Evolutionary conservation across 2,113 vertebrate genomes (phyloP).

Genomic region (Oreochromis spilurus): DNA sequence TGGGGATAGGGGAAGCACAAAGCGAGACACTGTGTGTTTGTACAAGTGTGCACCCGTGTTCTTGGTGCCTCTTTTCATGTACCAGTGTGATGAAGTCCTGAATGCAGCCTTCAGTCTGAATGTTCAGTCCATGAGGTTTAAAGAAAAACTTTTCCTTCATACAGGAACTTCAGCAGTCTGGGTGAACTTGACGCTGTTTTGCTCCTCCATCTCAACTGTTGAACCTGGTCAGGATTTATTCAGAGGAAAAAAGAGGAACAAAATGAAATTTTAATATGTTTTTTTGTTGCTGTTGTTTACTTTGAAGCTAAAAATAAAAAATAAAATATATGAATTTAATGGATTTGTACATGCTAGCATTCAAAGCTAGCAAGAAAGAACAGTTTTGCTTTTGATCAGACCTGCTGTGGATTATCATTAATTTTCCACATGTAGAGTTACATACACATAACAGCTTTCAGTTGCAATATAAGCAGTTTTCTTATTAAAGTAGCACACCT

Average conservation of each 20-base stretch:
- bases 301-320: not conserved
- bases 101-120: not conserved
- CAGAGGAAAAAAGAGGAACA: not conserved
- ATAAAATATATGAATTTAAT: fast-evolving
- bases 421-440: not conserved
- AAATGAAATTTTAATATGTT: not conserved
- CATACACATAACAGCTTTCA: not conserved
- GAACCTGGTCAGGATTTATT: not conserved
- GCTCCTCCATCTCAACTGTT: not conserved
- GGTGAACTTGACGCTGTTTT: not conserved
- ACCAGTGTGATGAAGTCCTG: not conserved
- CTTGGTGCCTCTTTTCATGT: not conserved
- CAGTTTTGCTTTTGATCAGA: not conserved
- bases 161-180: not conserved
- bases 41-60: not conserved
- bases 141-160: fast-evolving
- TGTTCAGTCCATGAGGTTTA: not conserved
- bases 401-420: not conserved
- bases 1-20: not conserved
- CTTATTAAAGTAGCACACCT: not conserved
- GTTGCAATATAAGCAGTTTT: not conserved
- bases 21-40: not conserved
- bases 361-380: not conserved
- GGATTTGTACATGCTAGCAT: not conserved
- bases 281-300: not conserved